Evolutionary conservation across 2,888 invertebrate genomes (phyloP).

Genomic region (Ctenicera cuprea): DNA sequence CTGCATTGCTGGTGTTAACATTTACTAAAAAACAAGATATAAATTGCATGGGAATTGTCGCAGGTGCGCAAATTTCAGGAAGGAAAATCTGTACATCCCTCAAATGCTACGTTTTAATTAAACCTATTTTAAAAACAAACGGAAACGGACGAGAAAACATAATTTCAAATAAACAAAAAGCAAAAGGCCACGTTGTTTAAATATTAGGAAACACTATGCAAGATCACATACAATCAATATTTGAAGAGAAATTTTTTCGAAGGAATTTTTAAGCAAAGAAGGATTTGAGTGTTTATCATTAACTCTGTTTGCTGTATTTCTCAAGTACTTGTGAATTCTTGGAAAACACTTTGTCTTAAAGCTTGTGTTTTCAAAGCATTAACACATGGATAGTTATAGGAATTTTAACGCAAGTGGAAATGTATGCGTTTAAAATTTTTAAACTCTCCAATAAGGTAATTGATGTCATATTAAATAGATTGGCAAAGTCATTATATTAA

Average conservation of each 20-base stretch:
- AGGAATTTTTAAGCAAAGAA: slow-evolving; percentile 23
- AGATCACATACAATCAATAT: slow-evolving; percentile 29
- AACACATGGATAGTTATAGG: too few relatives aligned
- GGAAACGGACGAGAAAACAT: slow-evolving; percentile 1
- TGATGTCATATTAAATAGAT: too few relatives aligned
- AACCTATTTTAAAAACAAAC: background rate
- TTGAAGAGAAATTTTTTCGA: slow-evolving; percentile 22
- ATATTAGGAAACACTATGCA: slow-evolving; percentile 8
- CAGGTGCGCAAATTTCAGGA: background rate
- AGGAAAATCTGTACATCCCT: background rate
- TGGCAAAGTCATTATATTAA: too few relatives aligned
- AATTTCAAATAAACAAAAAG: slow-evolving; percentile 6
- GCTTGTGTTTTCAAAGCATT: background rate
- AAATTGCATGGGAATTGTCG: background rate
- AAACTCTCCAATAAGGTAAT: too few relatives aligned
- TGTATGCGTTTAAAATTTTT: too few relatives aligned
- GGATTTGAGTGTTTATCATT: slow-evolving; percentile 27
- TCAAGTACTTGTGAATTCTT: slow-evolving; percentile 16
- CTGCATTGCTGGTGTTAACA: background rate
- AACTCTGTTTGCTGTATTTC: slow-evolving; percentile 16
- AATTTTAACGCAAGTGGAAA: too few relatives aligned
- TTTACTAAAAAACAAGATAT: background rate
- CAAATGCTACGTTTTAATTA: background rate
- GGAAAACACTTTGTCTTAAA: background rate
- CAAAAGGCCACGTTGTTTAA: slow-evolving; percentile 20